Percentiles rank a stretch among this genome's conserved stretches.
phyloP scores from a whole-genome alignment of 1,140 invertebrate species.

The Drosophila kikkawai region DNA sequence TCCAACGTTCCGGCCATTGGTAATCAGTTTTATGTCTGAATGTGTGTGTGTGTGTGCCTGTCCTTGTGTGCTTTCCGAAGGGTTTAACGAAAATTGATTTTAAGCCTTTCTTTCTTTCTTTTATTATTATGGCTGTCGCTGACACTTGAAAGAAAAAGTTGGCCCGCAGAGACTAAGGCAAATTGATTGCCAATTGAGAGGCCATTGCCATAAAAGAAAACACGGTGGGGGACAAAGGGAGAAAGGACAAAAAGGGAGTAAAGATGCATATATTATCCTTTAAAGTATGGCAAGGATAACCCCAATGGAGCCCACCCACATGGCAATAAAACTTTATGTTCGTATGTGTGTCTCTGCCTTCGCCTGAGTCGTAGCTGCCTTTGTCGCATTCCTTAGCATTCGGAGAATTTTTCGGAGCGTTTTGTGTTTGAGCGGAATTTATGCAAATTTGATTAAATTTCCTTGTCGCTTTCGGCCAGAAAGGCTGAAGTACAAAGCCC shows the following conservation, averaged over 20 bases:
- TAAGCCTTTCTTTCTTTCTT: slow-evolving; percentile 39
- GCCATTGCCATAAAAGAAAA: slow-evolving; percentile 50
- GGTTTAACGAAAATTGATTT: slow-evolving; percentile 67
- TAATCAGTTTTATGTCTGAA: slow-evolving; percentile 52
- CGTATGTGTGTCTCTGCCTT: slow-evolving; percentile 13
- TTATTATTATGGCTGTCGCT: slow-evolving; percentile 62
- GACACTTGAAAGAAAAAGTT: slow-evolving; percentile 71
- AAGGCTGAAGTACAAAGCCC: slow-evolving; percentile 22
- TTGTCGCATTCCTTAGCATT: slow-evolving; percentile 58
- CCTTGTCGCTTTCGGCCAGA: slow-evolving; percentile 39
- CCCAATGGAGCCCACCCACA: slow-evolving; percentile 55
- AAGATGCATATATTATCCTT: slow-evolving; percentile 75
- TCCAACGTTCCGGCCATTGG: slow-evolving; percentile 48
- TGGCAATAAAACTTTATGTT: slow-evolving; percentile 53
- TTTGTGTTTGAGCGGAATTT: slow-evolving; percentile 75
- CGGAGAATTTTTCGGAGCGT: slow-evolving; percentile 64
- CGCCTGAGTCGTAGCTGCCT: slow-evolving; percentile 9
- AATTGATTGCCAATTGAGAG: slow-evolving; percentile 77
- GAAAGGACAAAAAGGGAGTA: slow-evolving; percentile 5
- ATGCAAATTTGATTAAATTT: slow-evolving; percentile 74
- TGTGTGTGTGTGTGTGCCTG: slow-evolving; percentile 5
- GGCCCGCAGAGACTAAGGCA: slow-evolving; percentile 57
- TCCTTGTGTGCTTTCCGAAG: slow-evolving; percentile 27
- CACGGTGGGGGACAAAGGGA: neutral
- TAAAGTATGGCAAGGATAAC: slow-evolving; percentile 53